These are phyloP conservation scores for Cryptus armator DNA, from an alignment of 2,888 invertebrate genomes.

Conservation along the genomic window DNA sequence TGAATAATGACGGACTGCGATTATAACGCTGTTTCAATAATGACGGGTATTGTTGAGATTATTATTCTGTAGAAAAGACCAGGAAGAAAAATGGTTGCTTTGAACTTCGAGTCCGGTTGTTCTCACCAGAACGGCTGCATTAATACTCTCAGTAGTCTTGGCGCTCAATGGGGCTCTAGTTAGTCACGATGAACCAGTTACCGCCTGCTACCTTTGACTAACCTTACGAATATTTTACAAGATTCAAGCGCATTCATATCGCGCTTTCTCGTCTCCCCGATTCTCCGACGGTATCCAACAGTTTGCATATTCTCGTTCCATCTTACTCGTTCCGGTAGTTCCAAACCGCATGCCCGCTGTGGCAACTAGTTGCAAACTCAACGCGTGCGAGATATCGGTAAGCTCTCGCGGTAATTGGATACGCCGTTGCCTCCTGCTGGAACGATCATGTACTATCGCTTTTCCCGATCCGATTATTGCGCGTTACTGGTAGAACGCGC, in stretches of 20 bases:
- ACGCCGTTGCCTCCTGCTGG: conserved; percentile 21
- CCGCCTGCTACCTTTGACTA: neutral
- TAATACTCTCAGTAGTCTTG: conserved; percentile 41
- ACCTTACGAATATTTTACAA: conserved; percentile 44
- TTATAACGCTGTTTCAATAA: too few relatives aligned
- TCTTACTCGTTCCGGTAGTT: neutral
- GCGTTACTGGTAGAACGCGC: conserved; percentile 24
- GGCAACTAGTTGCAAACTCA: conserved; percentile 53
- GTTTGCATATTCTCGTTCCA: conserved; percentile 2
- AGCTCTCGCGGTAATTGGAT: conserved; percentile 57
- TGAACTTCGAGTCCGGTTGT: conserved; percentile 1
- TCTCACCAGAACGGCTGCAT: conserved; percentile 31
- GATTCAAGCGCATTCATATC: conserved; percentile 34
- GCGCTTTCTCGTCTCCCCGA: neutral
- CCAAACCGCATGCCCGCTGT: neutral
- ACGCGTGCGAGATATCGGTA: conserved; percentile 45
- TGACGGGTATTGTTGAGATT: too few relatives aligned
- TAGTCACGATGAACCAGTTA: conserved; percentile 52
- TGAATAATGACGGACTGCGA: too few relatives aligned
- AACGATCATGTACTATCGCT: conserved; percentile 42
- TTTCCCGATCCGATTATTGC: conserved; percentile 44
- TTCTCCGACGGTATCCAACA: neutral
- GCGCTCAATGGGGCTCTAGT: conserved; percentile 52
- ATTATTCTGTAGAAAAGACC: too few relatives aligned
- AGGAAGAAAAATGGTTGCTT: too few relatives aligned